phyloP scores from a whole-genome alignment of 1,140 invertebrate genomes.

The Procambarus virginalis region DNA sequence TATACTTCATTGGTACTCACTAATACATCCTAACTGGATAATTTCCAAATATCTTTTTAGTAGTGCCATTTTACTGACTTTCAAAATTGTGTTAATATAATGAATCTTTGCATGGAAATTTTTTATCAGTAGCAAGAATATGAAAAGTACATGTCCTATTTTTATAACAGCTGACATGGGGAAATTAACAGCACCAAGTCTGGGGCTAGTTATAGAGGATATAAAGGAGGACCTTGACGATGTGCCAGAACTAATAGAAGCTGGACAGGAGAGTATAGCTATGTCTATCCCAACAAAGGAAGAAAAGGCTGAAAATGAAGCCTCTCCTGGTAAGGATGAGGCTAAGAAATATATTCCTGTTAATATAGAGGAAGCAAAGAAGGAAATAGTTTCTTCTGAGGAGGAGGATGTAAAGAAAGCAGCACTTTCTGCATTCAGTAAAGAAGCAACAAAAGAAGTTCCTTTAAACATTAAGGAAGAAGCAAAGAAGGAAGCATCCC shows the following conservation, averaged over 20 bases:
- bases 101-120: slow-evolving; percentile 1
- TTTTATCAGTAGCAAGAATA: background rate
- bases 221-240: background rate
- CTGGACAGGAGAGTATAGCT: background rate
- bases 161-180: background rate
- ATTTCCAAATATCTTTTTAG: background rate
- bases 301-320: background rate
- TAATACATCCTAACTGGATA: background rate
- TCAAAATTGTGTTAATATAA: background rate
- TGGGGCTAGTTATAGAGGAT: slow-evolving; percentile 12
- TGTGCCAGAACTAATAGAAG: slow-evolving; percentile 10
- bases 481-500: background rate
- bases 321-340: background rate
- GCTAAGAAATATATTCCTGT: background rate
- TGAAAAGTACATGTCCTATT: background rate
- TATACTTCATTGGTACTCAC: background rate
- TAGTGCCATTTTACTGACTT: background rate
- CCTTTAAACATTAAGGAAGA: background rate
- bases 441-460: too few relatives aligned
- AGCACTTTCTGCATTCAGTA: background rate
- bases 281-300: background rate
- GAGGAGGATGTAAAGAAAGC: background rate
- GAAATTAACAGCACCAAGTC: slow-evolving; percentile 6
- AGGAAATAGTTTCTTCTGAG: background rate
- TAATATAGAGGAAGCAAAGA: background rate